A percentile compares a stretch with the other conserved stretches of the same genome.
These are phyloP conservation scores for Urocitellus parryii DNA, from an alignment of 2,113 vertebrate species.

Conservation along the genomic window DNA sequence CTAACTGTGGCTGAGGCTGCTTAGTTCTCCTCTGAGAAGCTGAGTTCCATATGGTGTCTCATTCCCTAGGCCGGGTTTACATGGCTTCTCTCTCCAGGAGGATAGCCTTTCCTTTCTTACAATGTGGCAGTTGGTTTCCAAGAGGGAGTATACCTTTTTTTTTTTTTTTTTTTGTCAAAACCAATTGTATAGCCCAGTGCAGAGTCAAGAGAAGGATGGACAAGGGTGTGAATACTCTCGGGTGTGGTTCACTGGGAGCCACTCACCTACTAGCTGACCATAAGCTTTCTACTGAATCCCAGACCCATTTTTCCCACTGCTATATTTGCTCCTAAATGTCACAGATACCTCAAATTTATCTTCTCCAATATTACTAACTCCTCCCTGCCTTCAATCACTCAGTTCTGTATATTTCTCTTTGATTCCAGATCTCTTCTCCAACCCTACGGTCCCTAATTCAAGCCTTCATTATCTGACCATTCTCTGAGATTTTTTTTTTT, in stretches of 20 bases:
- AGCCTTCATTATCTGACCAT: not conserved
- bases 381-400: not conserved
- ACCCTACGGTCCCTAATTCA: constrained; percentile 13
- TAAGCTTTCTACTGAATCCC: not conserved
- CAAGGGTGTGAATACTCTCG: not conserved
- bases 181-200: not conserved
- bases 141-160: not conserved
- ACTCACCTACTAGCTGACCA: not conserved
- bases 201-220: not conserved
- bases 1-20: not conserved
- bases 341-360: not conserved
- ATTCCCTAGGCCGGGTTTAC: not conserved
- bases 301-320: not conserved
- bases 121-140: not conserved
- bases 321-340: not conserved
- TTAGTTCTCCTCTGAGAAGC: not conserved
- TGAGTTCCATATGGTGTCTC: not conserved
- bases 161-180: not conserved
- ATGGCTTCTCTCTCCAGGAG: not conserved
- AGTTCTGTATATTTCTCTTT: not conserved
- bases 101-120: not conserved
- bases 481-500: not conserved
- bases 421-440: not conserved
- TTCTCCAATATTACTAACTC: not conserved
- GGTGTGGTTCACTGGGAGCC: not conserved